A percentile compares a stretch with the other conserved stretches of the same genome.
phyloP scores from a whole-genome alignment of 2,888 invertebrate genomes.

The Nematopogon swammerdamellus region DNA sequence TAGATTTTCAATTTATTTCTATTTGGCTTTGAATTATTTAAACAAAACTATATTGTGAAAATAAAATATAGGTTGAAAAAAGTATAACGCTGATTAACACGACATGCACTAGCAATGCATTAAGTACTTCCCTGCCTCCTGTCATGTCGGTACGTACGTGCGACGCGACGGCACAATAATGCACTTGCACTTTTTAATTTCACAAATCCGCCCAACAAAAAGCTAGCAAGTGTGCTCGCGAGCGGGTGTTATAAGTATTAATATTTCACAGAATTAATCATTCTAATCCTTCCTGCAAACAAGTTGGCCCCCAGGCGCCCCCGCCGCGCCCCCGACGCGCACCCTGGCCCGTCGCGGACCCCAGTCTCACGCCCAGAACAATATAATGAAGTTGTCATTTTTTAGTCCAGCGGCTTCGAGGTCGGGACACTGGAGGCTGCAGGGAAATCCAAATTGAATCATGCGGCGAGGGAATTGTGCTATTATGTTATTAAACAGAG shows the following conservation, averaged over 20 bases:
- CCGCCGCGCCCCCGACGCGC: not conserved
- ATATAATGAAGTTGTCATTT: slow-evolving; percentile 59
- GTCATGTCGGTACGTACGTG: no score
- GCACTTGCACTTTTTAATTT: slow-evolving; percentile 33
- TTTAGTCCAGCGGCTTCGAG: slow-evolving; percentile 35
- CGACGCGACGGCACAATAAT: slow-evolving; percentile 30
- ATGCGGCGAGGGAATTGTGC: slow-evolving; percentile 65
- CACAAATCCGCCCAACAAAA: slow-evolving; percentile 19
- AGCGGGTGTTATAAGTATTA: slow-evolving; percentile 49
- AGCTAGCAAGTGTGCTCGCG: slow-evolving; percentile 38
- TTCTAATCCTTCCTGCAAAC: slow-evolving; percentile 55
- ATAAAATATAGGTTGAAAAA: no score
- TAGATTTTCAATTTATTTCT: no score
- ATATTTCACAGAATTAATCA: slow-evolving; percentile 56
- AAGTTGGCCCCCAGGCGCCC: slow-evolving; percentile 46
- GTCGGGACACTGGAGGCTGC: slow-evolving; percentile 34
- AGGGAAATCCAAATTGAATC: slow-evolving; percentile 68
- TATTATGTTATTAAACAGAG: slow-evolving; percentile 65
- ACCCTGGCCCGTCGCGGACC: not conserved
- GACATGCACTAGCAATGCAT: no score
- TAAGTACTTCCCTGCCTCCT: no score
- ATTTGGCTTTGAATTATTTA: no score
- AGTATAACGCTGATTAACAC: no score
- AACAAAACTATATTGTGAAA: no score
- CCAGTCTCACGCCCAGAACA: slow-evolving; percentile 21